Evolutionary conservation across 2,113 vertebrate genomes (phyloP).

Genomic region (Brachypteracias leptosomus): DNA sequence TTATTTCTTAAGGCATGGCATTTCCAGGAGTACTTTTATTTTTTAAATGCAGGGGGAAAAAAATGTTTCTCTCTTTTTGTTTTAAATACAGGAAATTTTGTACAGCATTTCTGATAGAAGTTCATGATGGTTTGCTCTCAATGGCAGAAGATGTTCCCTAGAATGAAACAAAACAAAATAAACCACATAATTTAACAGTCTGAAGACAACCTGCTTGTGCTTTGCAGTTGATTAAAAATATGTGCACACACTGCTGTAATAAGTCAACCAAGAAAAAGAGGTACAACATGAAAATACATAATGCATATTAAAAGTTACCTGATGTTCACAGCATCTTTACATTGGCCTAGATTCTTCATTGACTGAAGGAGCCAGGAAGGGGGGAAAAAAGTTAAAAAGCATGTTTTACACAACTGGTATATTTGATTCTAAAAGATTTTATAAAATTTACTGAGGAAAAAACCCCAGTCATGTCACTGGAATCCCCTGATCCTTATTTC

Average conservation of each 20-base stretch:
- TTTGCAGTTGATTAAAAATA: neutral
- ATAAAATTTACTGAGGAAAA: neutral
- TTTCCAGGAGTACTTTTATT: slow-evolving; percentile 17
- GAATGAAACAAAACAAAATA: neutral
- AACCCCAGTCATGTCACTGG: neutral
- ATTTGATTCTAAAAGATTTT: neutral
- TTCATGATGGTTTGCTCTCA: neutral
- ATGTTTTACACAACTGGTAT: neutral
- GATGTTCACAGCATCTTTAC: neutral
- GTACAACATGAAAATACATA: neutral
- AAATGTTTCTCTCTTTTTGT: neutral
- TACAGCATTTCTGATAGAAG: neutral
- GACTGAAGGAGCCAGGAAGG: neutral
- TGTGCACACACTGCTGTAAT: neutral
- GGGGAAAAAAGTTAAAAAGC: neutral
- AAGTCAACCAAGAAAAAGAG: neutral
- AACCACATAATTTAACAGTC: neutral
- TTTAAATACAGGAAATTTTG: neutral
- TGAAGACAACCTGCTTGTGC: slow-evolving; percentile 8
- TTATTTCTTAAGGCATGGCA: neutral
- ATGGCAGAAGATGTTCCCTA: neutral
- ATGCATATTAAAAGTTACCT: neutral
- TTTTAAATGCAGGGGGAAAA: neutral
- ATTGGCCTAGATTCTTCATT: neutral
- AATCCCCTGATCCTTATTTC: neutral